Evolutionary conservation across 2,113 vertebrate genomes (phyloP).

Genomic region (Prochilodus magdalenae): DNA sequence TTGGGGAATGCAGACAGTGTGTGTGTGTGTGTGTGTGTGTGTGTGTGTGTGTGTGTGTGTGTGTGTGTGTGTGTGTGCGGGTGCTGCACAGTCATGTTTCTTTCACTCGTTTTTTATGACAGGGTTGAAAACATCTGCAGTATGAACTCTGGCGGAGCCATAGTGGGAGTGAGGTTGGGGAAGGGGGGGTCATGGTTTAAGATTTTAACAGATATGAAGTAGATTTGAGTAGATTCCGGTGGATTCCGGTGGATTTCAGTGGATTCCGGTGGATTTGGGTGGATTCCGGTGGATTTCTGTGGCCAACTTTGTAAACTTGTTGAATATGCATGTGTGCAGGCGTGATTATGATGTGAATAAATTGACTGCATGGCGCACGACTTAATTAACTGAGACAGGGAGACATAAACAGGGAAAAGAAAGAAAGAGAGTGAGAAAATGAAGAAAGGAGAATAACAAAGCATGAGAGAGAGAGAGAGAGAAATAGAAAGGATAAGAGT

Average conservation of each 20-base stretch:
- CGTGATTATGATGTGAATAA: conserved; percentile 31
- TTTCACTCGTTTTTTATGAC: conserved; percentile 5
- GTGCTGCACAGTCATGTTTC: conserved; percentile 14
- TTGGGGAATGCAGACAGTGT: conserved; percentile 17
- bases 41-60: conserved; percentile 23
- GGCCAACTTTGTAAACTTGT: conserved; percentile 29
- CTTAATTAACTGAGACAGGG: too few species aligned
- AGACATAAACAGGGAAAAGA: too few species aligned
- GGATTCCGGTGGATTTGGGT: too few species aligned
- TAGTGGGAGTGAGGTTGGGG: too few species aligned
- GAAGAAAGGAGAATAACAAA: conserved; percentile 52
- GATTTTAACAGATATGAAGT: too few species aligned
- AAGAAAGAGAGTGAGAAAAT: conserved; percentile 45
- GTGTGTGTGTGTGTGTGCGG: conserved; percentile 31
- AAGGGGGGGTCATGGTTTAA: too few species aligned
- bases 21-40: conserved; percentile 22
- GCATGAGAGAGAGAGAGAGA: too few species aligned
- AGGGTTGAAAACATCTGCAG: conserved; percentile 27
- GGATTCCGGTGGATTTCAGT: neutral
- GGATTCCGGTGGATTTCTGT: neutral
- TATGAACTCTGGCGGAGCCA: neutral
- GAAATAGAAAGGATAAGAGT: too few species aligned
- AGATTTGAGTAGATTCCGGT: too few species aligned
- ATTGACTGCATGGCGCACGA: conserved; percentile 60
- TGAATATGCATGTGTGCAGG: conserved; percentile 18